A percentile compares a stretch with the other conserved stretches of the same genome.
phyloP scores from a whole-genome alignment of 2,888 invertebrate genomes.

The Tiliacea aurago region DNA sequence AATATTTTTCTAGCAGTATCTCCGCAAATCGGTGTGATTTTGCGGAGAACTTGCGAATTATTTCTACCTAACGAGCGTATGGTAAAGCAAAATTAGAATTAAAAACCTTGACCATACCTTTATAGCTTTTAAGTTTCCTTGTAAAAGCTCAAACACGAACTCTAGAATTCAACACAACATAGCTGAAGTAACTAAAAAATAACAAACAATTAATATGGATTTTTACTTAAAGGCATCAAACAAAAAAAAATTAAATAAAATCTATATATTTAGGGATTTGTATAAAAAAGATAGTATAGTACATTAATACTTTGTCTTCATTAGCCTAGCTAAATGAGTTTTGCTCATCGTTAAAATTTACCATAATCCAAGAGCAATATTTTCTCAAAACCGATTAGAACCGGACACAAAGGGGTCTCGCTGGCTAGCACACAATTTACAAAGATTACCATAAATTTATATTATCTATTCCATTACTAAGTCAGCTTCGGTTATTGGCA shows the following conservation, averaged over 20 bases:
- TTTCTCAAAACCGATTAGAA: slow-evolving; percentile 26
- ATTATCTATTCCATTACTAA: slow-evolving; percentile 40
- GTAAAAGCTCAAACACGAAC: neutral
- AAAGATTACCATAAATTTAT: slow-evolving; percentile 63
- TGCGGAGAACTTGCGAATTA: too few species aligned
- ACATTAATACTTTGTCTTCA: slow-evolving; percentile 1
- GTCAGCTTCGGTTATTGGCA: slow-evolving; percentile 35
- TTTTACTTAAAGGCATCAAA: neutral
- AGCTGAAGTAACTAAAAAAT: neutral
- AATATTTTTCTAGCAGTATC: neutral
- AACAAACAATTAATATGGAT: neutral
- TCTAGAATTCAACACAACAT: neutral
- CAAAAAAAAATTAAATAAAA: neutral
- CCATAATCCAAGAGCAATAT: slow-evolving; percentile 31
- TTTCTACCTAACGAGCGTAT: neutral
- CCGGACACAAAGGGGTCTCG: slow-evolving; percentile 22
- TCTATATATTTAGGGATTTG: neutral
- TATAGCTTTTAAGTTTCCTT: neutral
- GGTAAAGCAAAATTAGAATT: neutral
- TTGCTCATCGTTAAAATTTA: neutral
- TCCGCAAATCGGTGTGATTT: neutral
- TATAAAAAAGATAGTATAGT: neutral
- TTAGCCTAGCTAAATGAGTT: neutral
- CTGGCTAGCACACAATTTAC: slow-evolving; percentile 43
- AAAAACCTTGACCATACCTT: neutral